Base-by-base conservation (phyloP, 1,140 invertebrate genomes). In the Meloidogyne exigua region DNA sequence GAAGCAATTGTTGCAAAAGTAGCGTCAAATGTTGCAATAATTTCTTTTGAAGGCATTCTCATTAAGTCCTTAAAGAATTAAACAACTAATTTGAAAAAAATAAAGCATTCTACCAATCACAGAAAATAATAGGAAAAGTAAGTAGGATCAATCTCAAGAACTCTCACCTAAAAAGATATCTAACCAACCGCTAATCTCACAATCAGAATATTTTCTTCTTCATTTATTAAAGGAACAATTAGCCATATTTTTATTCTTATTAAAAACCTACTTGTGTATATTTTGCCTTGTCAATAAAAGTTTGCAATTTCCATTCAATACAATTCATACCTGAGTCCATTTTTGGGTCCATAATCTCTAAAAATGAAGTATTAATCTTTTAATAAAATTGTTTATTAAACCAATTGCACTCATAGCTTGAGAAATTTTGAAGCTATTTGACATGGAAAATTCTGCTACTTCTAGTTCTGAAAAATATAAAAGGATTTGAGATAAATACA, bases 271-370 rank as follows among this genome's bases (percentile, higher is more conserved):
- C 12, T 76, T 67, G 28, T 44, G 76, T 21, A 68, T 32, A 13
- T 77, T 32, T 76, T 72, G 63, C 74, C 25, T 73, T 57, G 7
- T 57, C 3, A 57, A n/a, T 57, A 57, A 57, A 57, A 57, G 7
- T 57, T 9, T n/a, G 18, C 18, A 83, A 65, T 18, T 73, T 73
- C 23, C 62, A 32, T 65, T 81, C 80, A 44, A 76, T 32, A 21
- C 21, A 80, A 5, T 57, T 18, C 36, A 81, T 81, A 21, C 80
- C 80, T 4, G 66, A 74, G 39, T 81, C 80, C 80, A 81, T 81
- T 71, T 81, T 81, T 12, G 72, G 76, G 26, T 81, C 80, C 78
- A 81, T 81, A n/a, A 81, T 23, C 44, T 84, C 80, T 23, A 78
- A 65, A 32, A 36, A n/a, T 21, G 13, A 18, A 5, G 18, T 32